Percentiles rank a stretch among this genome's conserved stretches.
These are phyloP conservation scores for Centropus unirufus DNA, from an alignment of 2,113 vertebrate genomes.

Conservation along the genomic window DNA sequence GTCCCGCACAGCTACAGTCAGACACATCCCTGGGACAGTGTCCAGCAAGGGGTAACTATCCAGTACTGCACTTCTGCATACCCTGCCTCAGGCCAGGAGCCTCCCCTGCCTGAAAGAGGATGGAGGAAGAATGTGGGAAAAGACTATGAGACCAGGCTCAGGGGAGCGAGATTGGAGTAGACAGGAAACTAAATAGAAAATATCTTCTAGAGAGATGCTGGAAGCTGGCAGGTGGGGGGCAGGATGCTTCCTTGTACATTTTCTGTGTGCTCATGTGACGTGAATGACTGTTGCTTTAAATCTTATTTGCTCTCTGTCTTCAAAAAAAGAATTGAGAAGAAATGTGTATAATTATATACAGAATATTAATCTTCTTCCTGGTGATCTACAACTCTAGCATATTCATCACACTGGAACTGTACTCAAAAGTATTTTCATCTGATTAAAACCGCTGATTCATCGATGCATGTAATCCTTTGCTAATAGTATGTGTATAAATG, in stretches of 20 bases:
- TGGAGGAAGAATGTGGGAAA: neutral
- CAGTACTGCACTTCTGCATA: neutral
- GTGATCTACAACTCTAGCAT: slow-evolving; percentile 66
- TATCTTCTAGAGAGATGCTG: neutral
- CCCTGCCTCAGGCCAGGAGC: neutral
- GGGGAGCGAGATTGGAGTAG: neutral
- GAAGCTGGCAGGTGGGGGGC: neutral
- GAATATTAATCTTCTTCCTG: slow-evolving; percentile 69
- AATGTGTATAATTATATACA: slow-evolving; percentile 61
- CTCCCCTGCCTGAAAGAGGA: neutral
- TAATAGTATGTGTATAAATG: slow-evolving; percentile 59
- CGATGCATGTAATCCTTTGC: slow-evolving; percentile 45
- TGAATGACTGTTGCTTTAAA: slow-evolving; percentile 62
- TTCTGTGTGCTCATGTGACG: neutral
- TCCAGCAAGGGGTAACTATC: neutral
- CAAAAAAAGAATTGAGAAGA: slow-evolving; percentile 56
- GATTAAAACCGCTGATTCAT: slow-evolving; percentile 65
- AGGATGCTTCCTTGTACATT: neutral
- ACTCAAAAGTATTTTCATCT: slow-evolving; percentile 66
- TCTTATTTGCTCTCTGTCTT: slow-evolving; percentile 37
- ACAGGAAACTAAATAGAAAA: neutral
- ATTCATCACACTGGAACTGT: slow-evolving; percentile 65
- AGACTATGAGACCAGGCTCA: neutral
- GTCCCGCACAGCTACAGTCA: neutral
- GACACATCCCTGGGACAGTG: neutral